Evolutionary conservation across 2,888 invertebrate genomes (phyloP).

Genomic region (Drosophila glabriapex): DNA sequence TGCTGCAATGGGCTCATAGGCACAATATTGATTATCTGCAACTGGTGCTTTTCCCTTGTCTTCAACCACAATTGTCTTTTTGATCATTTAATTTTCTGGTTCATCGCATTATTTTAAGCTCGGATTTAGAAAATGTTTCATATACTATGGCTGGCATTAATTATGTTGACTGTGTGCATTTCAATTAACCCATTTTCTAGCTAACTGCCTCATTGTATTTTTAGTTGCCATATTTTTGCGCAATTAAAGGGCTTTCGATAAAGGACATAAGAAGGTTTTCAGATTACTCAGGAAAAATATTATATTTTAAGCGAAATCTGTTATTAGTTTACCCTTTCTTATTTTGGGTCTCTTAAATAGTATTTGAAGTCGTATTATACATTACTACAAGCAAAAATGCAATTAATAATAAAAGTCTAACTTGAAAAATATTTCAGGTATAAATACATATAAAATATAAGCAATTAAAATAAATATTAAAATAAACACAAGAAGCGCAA

Average conservation of each 20-base stretch:
- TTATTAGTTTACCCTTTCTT: not conserved
- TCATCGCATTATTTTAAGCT: slow-evolving; percentile 6
- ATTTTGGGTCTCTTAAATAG: not conserved
- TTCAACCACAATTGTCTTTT: slow-evolving; percentile 24
- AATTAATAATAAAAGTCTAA: not conserved
- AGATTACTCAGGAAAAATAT: not conserved
- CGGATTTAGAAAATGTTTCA: not conserved
- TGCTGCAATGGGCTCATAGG: slow-evolving; percentile 14
- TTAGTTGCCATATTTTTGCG: not conserved
- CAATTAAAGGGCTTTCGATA: not conserved
- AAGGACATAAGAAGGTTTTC: not conserved
- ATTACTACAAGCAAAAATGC: not conserved
- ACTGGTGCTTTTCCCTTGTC: slow-evolving; percentile 29
- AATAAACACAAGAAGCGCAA: not conserved
- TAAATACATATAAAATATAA: not conserved
- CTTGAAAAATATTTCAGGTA: not conserved
- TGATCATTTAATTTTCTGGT: slow-evolving; percentile 9
- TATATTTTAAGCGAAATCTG: not conserved
- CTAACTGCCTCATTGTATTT: not conserved
- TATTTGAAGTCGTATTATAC: not conserved
- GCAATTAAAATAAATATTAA: not conserved
- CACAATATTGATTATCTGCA: slow-evolving; percentile 69
- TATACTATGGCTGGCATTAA: not conserved
- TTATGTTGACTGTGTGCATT: not conserved
- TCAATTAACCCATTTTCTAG: not conserved